These are phyloP conservation scores for Psettodes erumei DNA, from an alignment of 2,113 vertebrate species.

Conservation along the genomic window DNA sequence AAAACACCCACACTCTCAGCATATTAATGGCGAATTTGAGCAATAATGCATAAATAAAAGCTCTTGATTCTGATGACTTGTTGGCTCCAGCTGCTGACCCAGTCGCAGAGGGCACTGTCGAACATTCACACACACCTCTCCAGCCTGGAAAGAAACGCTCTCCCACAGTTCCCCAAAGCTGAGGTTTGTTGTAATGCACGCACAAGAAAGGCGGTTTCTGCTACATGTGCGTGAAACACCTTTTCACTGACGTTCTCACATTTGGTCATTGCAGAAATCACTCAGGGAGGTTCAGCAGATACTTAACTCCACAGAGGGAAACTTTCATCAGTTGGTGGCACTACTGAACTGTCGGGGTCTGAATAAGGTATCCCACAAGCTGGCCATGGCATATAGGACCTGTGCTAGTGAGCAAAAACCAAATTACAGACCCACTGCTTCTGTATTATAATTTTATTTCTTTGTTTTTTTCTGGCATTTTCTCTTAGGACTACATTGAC, in stretches of 20 bases:
- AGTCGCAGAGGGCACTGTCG: conserved; percentile 90
- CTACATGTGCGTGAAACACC: background rate
- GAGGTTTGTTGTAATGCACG: conserved; percentile 76
- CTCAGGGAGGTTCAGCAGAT: conserved; percentile 90
- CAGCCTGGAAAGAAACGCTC: conserved; percentile 87
- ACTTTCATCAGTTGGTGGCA: conserved; percentile 92
- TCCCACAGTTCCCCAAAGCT: conserved; percentile 88
- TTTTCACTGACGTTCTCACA: background rate
- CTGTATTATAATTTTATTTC: background rate
- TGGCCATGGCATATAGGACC: background rate
- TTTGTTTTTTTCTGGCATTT: background rate
- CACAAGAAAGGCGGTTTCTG: background rate
- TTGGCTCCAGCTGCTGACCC: conserved; percentile 86
- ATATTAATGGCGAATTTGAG: conserved; percentile 28
- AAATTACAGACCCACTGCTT: background rate
- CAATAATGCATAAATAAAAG: conserved; percentile 11
- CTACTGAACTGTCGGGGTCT: conserved; percentile 90
- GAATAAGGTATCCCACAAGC: conserved; percentile 85
- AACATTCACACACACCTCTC: conserved; percentile 90
- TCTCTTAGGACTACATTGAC: conserved; percentile 87
- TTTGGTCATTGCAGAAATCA: conserved; percentile 79
- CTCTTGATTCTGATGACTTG: conserved; percentile 23
- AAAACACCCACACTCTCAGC: conserved; percentile 20
- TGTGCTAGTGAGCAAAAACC: background rate
- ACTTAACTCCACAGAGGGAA: conserved; percentile 90